Percentiles rank a stretch among this genome's conserved stretches.
These are phyloP conservation scores for Atrichornis clamosus DNA, from an alignment of 2,113 vertebrate genomes.

Conservation along the genomic window DNA sequence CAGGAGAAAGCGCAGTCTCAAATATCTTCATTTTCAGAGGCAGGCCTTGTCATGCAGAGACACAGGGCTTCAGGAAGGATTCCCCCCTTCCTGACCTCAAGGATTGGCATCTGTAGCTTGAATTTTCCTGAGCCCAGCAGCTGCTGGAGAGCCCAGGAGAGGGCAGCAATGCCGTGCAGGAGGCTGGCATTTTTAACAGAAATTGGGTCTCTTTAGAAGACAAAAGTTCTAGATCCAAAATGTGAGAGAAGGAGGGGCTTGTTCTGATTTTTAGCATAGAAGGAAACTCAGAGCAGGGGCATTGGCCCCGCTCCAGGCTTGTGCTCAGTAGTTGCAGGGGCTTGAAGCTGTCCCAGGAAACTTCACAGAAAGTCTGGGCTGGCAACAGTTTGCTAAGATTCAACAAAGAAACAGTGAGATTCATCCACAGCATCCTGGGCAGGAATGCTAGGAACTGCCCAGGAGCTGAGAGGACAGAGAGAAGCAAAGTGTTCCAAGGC, in stretches of 20 bases:
- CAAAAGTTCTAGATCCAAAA: background rate
- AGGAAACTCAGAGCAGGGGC: background rate
- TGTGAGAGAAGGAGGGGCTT: background rate
- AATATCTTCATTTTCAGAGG: background rate
- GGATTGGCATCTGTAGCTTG: accelerated
- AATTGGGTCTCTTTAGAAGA: background rate
- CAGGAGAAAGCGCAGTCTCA: background rate
- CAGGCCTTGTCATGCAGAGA: background rate
- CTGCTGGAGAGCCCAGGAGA: constrained; percentile 24
- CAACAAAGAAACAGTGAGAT: background rate
- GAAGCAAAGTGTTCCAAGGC: background rate
- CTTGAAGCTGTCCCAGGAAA: background rate
- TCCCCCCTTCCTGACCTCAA: background rate
- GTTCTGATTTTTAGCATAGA: background rate
- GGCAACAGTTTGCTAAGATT: background rate
- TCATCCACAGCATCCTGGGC: background rate
- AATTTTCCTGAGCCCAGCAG: background rate
- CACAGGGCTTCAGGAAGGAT: background rate
- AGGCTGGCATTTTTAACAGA: background rate
- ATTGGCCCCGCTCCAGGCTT: background rate
- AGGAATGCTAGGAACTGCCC: background rate
- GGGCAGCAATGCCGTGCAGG: constrained; percentile 17
- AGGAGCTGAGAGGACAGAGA: background rate
- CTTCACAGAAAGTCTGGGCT: background rate
- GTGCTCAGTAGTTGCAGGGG: background rate